Evolutionary conservation across 2,113 vertebrate genomes (phyloP).

Genomic region (Elaphurus davidianus): DNA sequence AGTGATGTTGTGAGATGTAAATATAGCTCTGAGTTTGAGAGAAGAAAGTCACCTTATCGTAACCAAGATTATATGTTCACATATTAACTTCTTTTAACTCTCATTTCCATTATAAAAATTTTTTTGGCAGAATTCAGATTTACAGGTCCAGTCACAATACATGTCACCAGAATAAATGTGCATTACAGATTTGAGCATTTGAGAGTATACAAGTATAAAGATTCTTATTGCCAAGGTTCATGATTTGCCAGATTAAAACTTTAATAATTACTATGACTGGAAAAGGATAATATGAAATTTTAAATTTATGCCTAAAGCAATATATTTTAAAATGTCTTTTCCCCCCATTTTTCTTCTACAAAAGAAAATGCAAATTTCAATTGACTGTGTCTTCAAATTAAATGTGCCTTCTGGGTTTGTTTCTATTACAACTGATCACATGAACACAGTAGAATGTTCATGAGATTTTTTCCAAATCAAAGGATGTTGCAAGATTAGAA

Average conservation of each 20-base stretch:
- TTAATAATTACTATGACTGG: background rate
- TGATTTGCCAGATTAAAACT: background rate
- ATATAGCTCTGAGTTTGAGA: background rate
- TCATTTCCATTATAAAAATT: background rate
- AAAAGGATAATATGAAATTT: background rate
- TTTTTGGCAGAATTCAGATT: background rate
- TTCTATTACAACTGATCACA: background rate
- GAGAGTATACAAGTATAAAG: background rate
- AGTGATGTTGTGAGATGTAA: background rate
- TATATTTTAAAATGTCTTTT: background rate
- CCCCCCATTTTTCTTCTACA: background rate
- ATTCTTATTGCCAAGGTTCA: background rate
- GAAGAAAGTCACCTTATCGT: background rate
- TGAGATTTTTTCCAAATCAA: background rate
- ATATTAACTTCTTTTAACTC: conserved; percentile 20
- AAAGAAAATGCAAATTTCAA: conserved; percentile 26
- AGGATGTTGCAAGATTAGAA: background rate
- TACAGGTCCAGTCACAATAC: background rate
- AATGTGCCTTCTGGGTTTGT: background rate
- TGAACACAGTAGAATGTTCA: background rate
- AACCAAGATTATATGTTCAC: background rate
- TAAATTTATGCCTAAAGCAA: conserved; percentile 1
- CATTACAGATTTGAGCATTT: background rate
- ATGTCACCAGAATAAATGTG: background rate
- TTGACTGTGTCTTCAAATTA: background rate